Conservation (phyloP, 2,797 vertebrate genomes). For the Silurus aristotelis region DNA sequence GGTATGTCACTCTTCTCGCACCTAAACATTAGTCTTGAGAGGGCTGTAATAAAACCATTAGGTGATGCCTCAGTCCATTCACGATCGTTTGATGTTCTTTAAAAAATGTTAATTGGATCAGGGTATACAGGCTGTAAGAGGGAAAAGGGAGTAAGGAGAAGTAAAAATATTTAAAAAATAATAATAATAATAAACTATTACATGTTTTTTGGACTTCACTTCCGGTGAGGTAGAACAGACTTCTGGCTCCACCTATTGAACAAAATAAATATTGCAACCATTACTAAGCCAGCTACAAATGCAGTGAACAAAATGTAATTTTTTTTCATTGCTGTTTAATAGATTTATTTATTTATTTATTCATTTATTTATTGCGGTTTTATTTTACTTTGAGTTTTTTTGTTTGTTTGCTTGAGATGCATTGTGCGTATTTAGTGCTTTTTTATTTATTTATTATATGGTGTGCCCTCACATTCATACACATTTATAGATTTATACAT, state of each 20-base stretch:
- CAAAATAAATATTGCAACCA: background rate
- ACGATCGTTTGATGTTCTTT: background rate
- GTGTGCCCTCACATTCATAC: background rate
- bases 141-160: background rate
- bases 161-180: background rate
- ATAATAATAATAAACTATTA: background rate
- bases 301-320: background rate
- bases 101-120: background rate
- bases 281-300: background rate
- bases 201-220: constrained; percentile 5
- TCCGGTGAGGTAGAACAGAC: constrained; percentile 26
- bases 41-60: constrained; percentile 26
- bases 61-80: background rate
- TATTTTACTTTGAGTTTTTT: background rate
- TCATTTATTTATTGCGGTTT: too few relatives aligned
- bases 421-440: background rate
- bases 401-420: background rate
- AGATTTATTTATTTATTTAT: too few relatives aligned
- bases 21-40: background rate
- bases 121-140: background rate
- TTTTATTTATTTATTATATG: background rate
- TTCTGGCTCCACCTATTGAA: constrained; percentile 33
- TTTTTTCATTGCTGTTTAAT: too few relatives aligned
- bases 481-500: background rate
- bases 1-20: background rate